Percentiles rank a stretch among this genome's conserved stretches.
These are phyloP conservation scores for Grammomys surdaster DNA, from an alignment of 2,113 vertebrate genomes.

Conservation along the genomic window DNA sequence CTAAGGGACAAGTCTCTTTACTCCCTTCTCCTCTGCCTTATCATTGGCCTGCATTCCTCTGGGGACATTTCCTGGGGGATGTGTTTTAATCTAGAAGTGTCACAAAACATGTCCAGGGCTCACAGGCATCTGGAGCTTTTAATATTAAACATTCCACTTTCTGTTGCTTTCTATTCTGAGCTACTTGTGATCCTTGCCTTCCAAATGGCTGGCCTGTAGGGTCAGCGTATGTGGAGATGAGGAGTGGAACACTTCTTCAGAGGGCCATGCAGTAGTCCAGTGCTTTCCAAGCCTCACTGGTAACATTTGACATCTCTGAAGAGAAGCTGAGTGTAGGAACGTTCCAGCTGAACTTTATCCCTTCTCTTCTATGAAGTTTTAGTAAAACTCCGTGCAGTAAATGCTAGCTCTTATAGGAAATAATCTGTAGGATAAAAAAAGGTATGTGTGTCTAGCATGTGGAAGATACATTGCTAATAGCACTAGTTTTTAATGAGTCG, in stretches of 20 bases:
- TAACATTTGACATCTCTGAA: not conserved
- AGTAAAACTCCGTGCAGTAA: not conserved
- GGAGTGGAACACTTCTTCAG: not conserved
- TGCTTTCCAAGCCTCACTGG: not conserved
- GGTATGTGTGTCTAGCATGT: not conserved
- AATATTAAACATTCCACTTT: not conserved
- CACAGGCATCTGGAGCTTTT: not conserved
- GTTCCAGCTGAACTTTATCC: not conserved
- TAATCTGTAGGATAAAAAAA: not conserved
- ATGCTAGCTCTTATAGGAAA: not conserved
- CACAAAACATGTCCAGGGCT: not conserved
- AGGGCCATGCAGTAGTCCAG: not conserved
- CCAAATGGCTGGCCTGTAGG: not conserved
- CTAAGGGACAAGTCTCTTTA: not conserved
- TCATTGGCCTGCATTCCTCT: not conserved
- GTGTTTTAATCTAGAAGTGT: not conserved
- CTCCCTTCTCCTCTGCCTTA: not conserved
- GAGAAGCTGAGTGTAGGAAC: not conserved
- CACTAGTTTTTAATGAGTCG: not conserved
- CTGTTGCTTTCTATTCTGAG: not conserved
- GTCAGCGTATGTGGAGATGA: accelerated
- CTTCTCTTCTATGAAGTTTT: not conserved
- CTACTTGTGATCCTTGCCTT: not conserved
- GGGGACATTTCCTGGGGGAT: not conserved
- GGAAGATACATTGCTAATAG: not conserved